phyloP scores from a whole-genome alignment of 2,888 invertebrate genomes.

The Trilocha varians region DNA sequence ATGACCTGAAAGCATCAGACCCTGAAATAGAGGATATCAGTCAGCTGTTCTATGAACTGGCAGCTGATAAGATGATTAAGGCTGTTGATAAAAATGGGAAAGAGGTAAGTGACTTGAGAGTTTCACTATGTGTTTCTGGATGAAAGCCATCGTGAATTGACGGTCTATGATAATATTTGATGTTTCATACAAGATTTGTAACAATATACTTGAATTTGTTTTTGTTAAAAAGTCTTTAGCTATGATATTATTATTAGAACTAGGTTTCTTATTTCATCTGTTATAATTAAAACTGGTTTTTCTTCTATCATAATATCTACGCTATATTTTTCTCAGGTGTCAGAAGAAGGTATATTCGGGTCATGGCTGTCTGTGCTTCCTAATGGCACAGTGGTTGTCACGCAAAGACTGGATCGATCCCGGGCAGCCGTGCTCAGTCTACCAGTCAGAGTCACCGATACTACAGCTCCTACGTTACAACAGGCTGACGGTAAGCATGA shows the following conservation, averaged over 20 bases:
- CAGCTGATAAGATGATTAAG: conserved; percentile 79
- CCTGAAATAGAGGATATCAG: conserved; percentile 83
- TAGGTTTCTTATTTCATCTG: too few relatives aligned
- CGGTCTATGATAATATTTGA: too few relatives aligned
- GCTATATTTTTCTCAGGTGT: conserved; percentile 31
- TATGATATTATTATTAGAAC: too few relatives aligned
- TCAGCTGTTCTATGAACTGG: conserved; percentile 76
- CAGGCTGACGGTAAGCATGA: conserved; percentile 78
- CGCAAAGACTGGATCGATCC: conserved; percentile 75
- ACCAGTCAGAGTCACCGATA: conserved; percentile 86
- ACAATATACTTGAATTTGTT: too few relatives aligned
- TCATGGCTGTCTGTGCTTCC: conserved; percentile 55
- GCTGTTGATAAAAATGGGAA: conserved; percentile 89
- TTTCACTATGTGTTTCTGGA: too few relatives aligned
- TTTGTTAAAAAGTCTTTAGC: too few relatives aligned
- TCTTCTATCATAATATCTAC: too few relatives aligned
- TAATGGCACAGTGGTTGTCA: conserved; percentile 74
- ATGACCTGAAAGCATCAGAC: conserved; percentile 82
- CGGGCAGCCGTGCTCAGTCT: conserved; percentile 83
- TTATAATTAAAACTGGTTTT: too few relatives aligned
- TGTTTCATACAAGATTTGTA: too few relatives aligned
- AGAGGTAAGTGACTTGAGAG: conserved; percentile 65
- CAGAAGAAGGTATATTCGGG: conserved; percentile 50
- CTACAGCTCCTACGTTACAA: conserved; percentile 84
- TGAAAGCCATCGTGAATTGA: too few relatives aligned